A percentile compares a stretch with the other conserved stretches of the same genome.
These are phyloP conservation scores for Euzetes globulus DNA, from an alignment of 2,888 invertebrate genomes.

Conservation along the genomic window DNA sequence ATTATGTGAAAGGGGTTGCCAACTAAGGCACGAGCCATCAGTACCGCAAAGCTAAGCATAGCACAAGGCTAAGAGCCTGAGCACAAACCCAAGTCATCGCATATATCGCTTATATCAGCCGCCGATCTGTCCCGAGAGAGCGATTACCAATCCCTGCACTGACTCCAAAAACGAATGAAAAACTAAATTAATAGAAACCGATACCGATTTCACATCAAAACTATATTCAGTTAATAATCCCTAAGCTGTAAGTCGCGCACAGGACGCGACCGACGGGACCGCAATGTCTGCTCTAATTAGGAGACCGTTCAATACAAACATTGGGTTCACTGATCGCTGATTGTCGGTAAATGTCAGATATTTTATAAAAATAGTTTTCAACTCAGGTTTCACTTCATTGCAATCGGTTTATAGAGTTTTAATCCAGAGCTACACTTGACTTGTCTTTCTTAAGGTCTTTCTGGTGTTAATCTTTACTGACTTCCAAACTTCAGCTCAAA, in stretches of 20 bases:
- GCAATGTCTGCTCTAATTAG: constrained; percentile 27
- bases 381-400: constrained; percentile 10
- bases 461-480: constrained; percentile 22
- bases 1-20: constrained; percentile 5
- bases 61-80: neutral
- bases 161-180: constrained; percentile 6
- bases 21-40: constrained; percentile 27
- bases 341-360: neutral
- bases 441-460: neutral
- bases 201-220: constrained; percentile 5
- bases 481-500: neutral
- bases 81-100: neutral
- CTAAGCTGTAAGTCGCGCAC: neutral
- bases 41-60: neutral
- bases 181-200: constrained; percentile 29
- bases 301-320: neutral
- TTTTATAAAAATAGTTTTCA: constrained; percentile 16
- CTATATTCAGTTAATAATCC: constrained; percentile 26
- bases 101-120: constrained; percentile 13
- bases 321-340: neutral
- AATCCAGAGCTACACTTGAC: neutral
- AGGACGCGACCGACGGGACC: constrained; percentile 15
- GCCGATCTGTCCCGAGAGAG: constrained; percentile 21
- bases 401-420: constrained; percentile 12
- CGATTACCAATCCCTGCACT: constrained; percentile 26